Evolutionary conservation across 2,888 invertebrate species (phyloP).

Genomic region (Lumbricus terrestris): DNA sequence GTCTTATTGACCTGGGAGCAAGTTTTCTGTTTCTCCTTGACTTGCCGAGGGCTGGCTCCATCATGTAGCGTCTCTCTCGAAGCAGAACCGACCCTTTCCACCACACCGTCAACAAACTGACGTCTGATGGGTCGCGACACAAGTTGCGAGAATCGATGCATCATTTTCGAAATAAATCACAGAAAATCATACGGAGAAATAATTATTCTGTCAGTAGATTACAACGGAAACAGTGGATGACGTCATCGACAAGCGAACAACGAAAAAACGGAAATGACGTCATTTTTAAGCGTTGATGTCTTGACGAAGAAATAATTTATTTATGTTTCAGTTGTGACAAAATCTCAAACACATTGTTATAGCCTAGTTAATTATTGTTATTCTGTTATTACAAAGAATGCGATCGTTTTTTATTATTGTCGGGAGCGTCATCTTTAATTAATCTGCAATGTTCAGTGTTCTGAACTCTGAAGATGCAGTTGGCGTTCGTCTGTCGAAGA

Average conservation of each 20-base stretch:
- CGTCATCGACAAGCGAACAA: neutral
- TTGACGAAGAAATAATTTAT: too few species aligned
- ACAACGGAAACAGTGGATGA: neutral
- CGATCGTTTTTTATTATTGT: too few species aligned
- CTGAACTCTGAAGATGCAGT: too few species aligned
- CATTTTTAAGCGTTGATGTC: too few species aligned
- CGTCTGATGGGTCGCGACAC: neutral
- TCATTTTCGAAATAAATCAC: neutral
- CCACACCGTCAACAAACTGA: neutral
- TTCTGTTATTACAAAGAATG: too few species aligned
- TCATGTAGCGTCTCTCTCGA: neutral
- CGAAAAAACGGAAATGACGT: neutral
- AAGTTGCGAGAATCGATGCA: neutral
- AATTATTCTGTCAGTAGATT: neutral
- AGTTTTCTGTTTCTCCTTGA: neutral
- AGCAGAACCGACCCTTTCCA: neutral
- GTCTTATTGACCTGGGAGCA: neutral
- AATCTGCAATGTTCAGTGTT: too few species aligned
- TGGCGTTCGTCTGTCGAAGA: too few species aligned
- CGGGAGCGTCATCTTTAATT: too few species aligned
- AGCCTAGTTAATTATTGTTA: too few species aligned
- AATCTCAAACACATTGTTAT: too few species aligned
- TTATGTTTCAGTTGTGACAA: too few species aligned
- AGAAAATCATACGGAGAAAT: neutral
- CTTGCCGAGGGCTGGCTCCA: neutral